Evolutionary conservation across 2,113 vertebrate species (phyloP).

Genomic region (Odocoileus virginianus): DNA sequence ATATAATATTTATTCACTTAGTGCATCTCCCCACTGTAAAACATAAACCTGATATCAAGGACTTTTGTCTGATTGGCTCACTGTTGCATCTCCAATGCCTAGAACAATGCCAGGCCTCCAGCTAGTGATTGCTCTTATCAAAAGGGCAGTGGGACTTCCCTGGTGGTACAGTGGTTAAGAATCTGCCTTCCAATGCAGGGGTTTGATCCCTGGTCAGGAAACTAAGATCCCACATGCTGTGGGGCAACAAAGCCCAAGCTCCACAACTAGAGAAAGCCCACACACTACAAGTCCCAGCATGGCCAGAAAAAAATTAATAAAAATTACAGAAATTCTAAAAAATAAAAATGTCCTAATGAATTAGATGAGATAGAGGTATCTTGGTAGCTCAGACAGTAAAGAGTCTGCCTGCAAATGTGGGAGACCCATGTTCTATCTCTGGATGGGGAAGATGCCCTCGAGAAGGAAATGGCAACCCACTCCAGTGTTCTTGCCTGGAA

Average conservation of each 20-base stretch:
- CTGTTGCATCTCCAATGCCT: background rate
- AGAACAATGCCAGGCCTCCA: background rate
- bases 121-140: background rate
- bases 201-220: background rate
- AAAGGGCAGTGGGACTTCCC: background rate
- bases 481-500: background rate
- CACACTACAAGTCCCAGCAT: background rate
- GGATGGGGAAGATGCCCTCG: background rate
- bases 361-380: background rate
- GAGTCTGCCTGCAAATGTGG: background rate
- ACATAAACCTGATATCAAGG: background rate
- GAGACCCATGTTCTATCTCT: background rate
- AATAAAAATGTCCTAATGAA: background rate
- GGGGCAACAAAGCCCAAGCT: background rate
- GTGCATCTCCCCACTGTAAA: background rate
- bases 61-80: background rate
- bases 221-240: background rate
- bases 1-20: background rate
- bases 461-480: background rate
- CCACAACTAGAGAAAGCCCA: background rate
- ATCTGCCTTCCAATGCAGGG: background rate
- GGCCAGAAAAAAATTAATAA: background rate
- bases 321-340: background rate
- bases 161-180: background rate
- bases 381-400: background rate